Conservation (phyloP, 2,888 invertebrate species). For the Eupeodes latifasciatus region DNA sequence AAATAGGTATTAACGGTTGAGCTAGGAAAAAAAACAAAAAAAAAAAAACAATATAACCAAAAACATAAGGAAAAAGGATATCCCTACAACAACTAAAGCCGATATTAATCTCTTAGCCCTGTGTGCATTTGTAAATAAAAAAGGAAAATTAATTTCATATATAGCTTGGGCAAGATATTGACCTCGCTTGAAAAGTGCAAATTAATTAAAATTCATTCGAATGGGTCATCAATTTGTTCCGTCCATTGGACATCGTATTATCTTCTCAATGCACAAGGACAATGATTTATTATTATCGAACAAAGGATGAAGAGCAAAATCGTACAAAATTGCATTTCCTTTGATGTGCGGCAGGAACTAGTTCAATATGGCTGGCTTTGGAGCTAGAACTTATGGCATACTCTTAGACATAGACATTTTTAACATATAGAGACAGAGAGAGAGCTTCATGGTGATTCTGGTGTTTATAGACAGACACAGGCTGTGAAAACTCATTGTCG, state of each 20-base stretch:
- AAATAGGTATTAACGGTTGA: conserved; percentile 38
- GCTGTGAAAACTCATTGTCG: conserved; percentile 20
- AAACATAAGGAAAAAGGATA: neutral
- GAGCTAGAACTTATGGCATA: too few relatives aligned
- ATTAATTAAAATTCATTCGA: conserved; percentile 70
- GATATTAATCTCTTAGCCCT: conserved; percentile 46
- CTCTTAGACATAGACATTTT: too few relatives aligned
- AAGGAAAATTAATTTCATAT: conserved; percentile 61
- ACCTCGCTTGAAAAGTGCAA: conserved; percentile 61
- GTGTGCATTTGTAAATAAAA: conserved; percentile 56
- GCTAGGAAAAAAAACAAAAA: conserved; percentile 6
- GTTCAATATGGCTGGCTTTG: conserved; percentile 42
- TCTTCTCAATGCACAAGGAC: conserved; percentile 56
- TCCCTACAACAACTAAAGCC: conserved; percentile 1
- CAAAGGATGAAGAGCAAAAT: conserved; percentile 52
- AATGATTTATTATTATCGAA: conserved; percentile 52
- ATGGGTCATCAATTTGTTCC: conserved; percentile 71
- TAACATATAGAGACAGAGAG: neutral
- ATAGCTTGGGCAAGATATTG: neutral
- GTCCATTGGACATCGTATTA: conserved; percentile 65
- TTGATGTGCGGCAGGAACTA: conserved; percentile 48
- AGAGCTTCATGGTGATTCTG: neutral
- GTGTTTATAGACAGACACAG: neutral
- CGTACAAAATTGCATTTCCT: conserved; percentile 66
- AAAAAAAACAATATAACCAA: neutral